Percentiles rank a stretch among this genome's conserved stretches.
Conservation (phyloP, 2,797 vertebrate genomes). For the Peromyscus attwateri region DNA sequence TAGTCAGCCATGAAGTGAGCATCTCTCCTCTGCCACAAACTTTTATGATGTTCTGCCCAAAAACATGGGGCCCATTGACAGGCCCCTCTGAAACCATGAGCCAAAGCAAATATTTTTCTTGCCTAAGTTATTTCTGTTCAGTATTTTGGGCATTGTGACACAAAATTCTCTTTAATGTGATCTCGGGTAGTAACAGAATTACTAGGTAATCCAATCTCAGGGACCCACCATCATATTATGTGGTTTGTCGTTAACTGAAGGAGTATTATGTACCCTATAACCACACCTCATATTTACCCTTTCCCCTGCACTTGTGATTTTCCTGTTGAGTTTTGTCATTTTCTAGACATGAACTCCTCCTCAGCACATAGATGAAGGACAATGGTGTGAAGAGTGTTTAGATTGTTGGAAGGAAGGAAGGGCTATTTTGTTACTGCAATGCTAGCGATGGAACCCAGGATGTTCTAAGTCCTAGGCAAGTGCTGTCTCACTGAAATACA, state of each 20-base stretch:
- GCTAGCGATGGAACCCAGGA: neutral
- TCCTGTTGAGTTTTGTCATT: neutral
- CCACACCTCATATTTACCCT: neutral
- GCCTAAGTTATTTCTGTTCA: neutral
- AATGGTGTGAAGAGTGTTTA: neutral
- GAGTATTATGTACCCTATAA: neutral
- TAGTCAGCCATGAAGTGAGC: neutral
- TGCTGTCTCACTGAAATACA: neutral
- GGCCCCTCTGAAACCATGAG: neutral
- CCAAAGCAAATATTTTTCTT: neutral
- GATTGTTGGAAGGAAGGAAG: neutral
- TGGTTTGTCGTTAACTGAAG: neutral
- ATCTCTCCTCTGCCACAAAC: neutral
- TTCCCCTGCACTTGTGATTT: neutral
- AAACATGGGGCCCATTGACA: neutral
- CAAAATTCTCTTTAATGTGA: neutral
- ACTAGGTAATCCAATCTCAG: neutral
- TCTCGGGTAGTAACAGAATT: neutral
- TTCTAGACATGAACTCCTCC: neutral
- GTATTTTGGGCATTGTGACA: neutral
- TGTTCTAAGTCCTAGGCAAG: neutral
- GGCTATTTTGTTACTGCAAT: neutral
- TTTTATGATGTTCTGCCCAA: neutral
- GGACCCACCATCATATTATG: neutral
- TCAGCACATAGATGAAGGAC: neutral